These are phyloP conservation scores for Chymomyza costata DNA, from an alignment of 1,140 invertebrate genomes.

Conservation along the genomic window DNA sequence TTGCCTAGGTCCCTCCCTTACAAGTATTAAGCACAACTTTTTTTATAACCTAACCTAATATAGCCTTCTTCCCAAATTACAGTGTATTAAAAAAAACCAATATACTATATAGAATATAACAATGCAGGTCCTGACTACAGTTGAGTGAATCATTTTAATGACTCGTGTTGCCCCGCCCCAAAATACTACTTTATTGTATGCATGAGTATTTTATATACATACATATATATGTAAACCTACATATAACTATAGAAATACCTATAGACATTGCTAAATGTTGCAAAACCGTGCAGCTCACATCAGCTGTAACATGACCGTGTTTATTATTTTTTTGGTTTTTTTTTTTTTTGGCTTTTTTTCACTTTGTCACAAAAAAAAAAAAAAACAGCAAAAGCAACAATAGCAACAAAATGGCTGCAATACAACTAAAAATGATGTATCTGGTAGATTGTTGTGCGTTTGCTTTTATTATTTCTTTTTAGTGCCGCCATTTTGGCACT, in stretches of 20 bases:
- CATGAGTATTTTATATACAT: conserved; percentile 16
- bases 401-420: neutral
- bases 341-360: conserved; percentile 16
- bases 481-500: conserved; percentile 40
- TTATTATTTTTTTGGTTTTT: conserved; percentile 19
- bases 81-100: too few species aligned
- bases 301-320: conserved; percentile 16
- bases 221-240: neutral
- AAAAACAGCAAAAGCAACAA: conserved; percentile 19
- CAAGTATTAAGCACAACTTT: too few species aligned
- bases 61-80: too few species aligned
- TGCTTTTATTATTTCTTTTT: too few species aligned
- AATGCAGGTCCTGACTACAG: conserved; percentile 39
- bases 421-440: conserved; percentile 58
- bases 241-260: neutral
- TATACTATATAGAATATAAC: conserved; percentile 24
- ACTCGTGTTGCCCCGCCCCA: conserved; percentile 25
- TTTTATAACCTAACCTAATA: too few species aligned
- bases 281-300: conserved; percentile 18
- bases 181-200: conserved; percentile 18
- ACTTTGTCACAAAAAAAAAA: conserved; percentile 21
- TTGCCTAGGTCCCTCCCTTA: too few species aligned
- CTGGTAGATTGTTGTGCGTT: conserved; percentile 42
- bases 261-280: conserved; percentile 43
- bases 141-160: conserved; percentile 60